phyloP scores from a whole-genome alignment of 2,113 vertebrate genomes.

The Phoxinus phoxinus region DNA sequence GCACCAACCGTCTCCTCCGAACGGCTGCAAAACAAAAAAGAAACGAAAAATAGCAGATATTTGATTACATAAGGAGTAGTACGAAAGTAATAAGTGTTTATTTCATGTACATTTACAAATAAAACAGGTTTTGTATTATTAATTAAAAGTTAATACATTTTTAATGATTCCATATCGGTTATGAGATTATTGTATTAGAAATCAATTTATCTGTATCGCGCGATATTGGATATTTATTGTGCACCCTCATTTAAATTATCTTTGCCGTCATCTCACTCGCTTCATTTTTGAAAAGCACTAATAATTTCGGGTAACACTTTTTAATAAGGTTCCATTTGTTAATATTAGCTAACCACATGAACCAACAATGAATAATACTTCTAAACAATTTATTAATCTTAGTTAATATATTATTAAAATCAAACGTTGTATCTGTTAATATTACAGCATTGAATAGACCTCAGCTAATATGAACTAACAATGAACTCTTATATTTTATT shows the following conservation, averaged over 20 bases:
- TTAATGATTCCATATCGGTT: not conserved
- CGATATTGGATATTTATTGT: not conserved
- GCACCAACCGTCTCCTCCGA: constrained; percentile 95
- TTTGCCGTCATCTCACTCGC: no score
- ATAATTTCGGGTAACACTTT: no score
- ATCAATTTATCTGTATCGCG: not conserved
- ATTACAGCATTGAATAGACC: no score
- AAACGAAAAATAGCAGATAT: not conserved
- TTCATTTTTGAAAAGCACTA: no score
- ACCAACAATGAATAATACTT: no score
- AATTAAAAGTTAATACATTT: not conserved
- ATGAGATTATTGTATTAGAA: not conserved
- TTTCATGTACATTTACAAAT: not conserved
- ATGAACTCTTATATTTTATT: not conserved
- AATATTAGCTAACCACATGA: no score
- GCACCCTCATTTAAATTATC: no score
- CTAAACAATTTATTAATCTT: no score
- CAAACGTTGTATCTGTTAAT: no score
- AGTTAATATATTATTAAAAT: no score
- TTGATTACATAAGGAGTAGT: not conserved
- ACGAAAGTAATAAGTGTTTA: not conserved
- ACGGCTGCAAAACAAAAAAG: constrained; percentile 79
- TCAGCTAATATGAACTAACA: not conserved
- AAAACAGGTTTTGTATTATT: not conserved
- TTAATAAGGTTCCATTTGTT: no score